These are phyloP conservation scores for Drosophila robusta DNA, from an alignment of 2,888 invertebrate species.

Conservation along the genomic window DNA sequence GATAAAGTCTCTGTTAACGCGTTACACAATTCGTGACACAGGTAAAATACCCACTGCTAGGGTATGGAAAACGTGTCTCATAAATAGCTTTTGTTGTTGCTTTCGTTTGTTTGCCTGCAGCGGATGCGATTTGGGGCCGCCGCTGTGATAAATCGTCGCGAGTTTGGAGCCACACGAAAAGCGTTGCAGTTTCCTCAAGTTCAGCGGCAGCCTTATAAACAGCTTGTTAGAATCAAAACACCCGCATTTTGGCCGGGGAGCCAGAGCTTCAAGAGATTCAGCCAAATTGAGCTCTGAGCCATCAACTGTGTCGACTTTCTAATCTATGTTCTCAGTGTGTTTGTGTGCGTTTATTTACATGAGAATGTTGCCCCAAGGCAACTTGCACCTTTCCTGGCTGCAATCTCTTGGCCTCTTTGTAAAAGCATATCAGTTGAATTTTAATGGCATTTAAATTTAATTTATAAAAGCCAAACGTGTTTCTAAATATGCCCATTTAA, in stretches of 20 bases:
- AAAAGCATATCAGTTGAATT: constrained; percentile 49
- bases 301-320: constrained; percentile 50
- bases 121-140: constrained; percentile 40
- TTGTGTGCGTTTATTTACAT: constrained; percentile 43
- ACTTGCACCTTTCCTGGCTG: constrained; percentile 45
- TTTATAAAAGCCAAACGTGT: constrained; percentile 71
- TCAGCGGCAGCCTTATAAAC: constrained; percentile 58
- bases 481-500: constrained; percentile 57
- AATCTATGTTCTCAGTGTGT: constrained; percentile 37
- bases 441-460: constrained; percentile 76
- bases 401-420: constrained; percentile 40
- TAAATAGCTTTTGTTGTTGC: constrained; percentile 52
- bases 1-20: background rate
- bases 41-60: constrained; percentile 6
- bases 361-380: constrained; percentile 43
- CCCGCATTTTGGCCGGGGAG: constrained; percentile 27
- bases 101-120: constrained; percentile 55
- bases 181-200: constrained; percentile 66
- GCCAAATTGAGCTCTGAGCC: constrained; percentile 18
- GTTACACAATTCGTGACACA: background rate
- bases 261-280: background rate
- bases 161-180: constrained; percentile 33
- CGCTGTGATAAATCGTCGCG: constrained; percentile 62
- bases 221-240: constrained; percentile 47
- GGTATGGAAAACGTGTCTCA: constrained; percentile 40